Percentiles rank a stretch among this genome's conserved stretches.
These are phyloP conservation scores for Anastatus disparis DNA, from an alignment of 1,140 invertebrate species.

Conservation along the genomic window DNA sequence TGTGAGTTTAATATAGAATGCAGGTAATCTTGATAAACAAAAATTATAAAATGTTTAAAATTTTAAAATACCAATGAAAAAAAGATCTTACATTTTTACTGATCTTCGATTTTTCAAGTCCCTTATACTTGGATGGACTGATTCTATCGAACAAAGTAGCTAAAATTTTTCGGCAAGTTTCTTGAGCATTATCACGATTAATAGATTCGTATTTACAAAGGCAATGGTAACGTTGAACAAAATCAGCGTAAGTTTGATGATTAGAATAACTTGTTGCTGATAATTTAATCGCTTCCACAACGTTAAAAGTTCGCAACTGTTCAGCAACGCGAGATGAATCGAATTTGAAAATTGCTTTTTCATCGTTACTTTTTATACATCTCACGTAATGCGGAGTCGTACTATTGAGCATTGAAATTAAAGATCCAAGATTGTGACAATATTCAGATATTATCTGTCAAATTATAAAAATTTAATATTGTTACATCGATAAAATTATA, in stretches of 20 bases:
- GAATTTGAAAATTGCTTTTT: conserved; percentile 88
- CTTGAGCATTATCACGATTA: conserved; percentile 77
- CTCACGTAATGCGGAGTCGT: conserved; percentile 98
- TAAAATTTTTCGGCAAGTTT: conserved; percentile 68
- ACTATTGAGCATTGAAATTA: conserved; percentile 95
- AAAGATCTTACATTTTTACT: too few relatives aligned
- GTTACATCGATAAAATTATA: too few relatives aligned
- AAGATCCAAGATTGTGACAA: conserved; percentile 87
- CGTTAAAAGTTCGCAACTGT: conserved; percentile 95
- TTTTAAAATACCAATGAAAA: neutral
- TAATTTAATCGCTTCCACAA: conserved; percentile 96
- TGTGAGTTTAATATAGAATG: too few relatives aligned
- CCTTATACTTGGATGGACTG: too few relatives aligned
- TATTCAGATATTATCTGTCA: conserved; percentile 87
- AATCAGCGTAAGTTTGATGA: conserved; percentile 91
- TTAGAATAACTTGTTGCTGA: conserved; percentile 97
- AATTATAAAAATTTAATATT: neutral
- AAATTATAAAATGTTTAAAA: neutral
- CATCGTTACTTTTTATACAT: conserved; percentile 98
- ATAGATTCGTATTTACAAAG: conserved; percentile 85
- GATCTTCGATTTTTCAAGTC: too few relatives aligned
- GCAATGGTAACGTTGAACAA: conserved; percentile 90
- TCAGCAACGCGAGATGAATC: conserved; percentile 91
- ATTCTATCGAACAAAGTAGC: neutral
- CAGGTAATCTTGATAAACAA: too few relatives aligned